Conservation (phyloP, 2,797 vertebrate genomes). For the Rousettus madagascariensis region DNA sequence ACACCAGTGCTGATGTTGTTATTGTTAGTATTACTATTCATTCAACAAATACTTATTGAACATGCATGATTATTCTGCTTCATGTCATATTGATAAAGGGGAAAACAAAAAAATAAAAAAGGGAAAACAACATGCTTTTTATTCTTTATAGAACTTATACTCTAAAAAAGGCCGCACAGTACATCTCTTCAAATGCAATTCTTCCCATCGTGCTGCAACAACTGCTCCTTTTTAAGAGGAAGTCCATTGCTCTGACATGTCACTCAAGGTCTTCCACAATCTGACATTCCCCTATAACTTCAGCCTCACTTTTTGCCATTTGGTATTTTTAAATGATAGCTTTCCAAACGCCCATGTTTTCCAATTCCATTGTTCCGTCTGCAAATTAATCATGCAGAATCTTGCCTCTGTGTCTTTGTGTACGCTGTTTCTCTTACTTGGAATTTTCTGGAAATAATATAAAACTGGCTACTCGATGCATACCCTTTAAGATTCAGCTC, state of each 20-base stretch:
- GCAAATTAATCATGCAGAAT: neutral
- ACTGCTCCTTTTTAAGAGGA: neutral
- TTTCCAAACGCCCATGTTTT: neutral
- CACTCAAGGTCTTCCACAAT: neutral
- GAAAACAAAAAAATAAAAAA: neutral
- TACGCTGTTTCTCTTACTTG: neutral
- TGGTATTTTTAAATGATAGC: slow-evolving; percentile 10
- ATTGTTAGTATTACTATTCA: neutral
- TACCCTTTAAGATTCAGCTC: neutral
- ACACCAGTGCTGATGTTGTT: neutral
- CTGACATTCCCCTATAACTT: neutral
- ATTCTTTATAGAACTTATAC: neutral
- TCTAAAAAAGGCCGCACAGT: neutral
- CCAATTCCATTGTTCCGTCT: neutral
- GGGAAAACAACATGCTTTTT: neutral
- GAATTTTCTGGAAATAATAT: neutral
- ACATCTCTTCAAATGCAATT: neutral
- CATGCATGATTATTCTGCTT: neutral
- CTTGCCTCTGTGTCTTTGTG: neutral
- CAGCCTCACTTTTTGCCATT: neutral
- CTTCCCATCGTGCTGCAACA: neutral
- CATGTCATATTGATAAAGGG: neutral
- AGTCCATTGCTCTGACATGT: neutral
- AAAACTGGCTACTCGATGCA: neutral
- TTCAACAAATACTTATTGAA: neutral